Base-by-base conservation (phyloP, 2,888 invertebrate species). In the Clistopyga incitator region DNA sequence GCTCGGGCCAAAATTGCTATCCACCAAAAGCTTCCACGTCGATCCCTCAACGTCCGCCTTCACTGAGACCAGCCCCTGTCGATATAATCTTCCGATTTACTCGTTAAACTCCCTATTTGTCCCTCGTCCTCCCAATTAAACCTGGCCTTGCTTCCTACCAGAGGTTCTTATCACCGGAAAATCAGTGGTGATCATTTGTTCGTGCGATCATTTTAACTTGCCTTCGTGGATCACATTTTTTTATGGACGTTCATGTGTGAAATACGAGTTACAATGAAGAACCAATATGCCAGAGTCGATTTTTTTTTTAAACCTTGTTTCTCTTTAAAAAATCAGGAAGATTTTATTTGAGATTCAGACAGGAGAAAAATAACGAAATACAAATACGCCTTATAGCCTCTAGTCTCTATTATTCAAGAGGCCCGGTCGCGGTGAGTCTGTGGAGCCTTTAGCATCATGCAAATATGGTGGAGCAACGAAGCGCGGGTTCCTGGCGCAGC, bases 391-490 rank as follows among this genome's bases (percentile, higher is more conserved):
- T 56, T 56, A n/a, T 34, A 34, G 59, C 18, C 8, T 50, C n/a
- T n/a, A 18, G 38, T 50, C 34, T 61, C 34, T 47, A 76, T 70
- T 47, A 65, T 70, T 68, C 47, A 68, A 29, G 45, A 65, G 47
- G 29, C 10, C 20, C n/a, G 13, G 8, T 42, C 38, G 75, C 45
- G 59, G 72, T 68, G 38, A 78, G 42, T 29, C 59, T 56, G 42
- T 38, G 20, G 68, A 56, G 56, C 64, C 76, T 70, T 81, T 45
- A 54, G 64, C 71, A 56, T 86, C 87, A 87, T 88, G 89, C 88
- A 88, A 89, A 89, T 89, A 88, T 88, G 87, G 86, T 85, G 82
- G 86, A 71, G 85, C 75, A 86, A 88, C 89, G 88, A 88, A 88
- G 88, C 79, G 86, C 84, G 77, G 84, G 81, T 80, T 84, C 80